A percentile compares a stretch with the other conserved stretches of the same genome.
Conservation (phyloP, 2,797 vertebrate genomes). For the Tiaroga cobitis region DNA sequence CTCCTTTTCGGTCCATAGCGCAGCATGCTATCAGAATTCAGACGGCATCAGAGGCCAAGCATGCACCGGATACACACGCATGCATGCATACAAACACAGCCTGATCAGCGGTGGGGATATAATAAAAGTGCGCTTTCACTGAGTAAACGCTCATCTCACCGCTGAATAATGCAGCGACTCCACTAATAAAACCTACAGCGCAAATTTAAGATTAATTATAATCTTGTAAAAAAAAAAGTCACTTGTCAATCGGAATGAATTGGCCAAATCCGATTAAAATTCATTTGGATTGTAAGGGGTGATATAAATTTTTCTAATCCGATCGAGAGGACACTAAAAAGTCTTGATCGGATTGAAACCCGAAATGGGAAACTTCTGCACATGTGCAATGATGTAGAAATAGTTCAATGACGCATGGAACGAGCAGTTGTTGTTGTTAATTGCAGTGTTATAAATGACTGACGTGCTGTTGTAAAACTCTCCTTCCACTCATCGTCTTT, state of each 20-base stretch:
- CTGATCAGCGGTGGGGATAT: not conserved
- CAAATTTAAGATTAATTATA: no score
- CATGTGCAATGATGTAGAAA: no score
- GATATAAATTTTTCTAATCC: no score
- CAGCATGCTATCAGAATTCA: slow-evolving; percentile 5
- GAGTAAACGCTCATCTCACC: not conserved
- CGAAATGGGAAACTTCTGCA: no score
- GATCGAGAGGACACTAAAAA: no score
- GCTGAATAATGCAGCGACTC: slow-evolving; percentile 33
- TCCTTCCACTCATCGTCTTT: not conserved
- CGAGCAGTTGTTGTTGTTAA: no score
- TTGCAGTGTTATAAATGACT: no score
- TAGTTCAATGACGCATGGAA: no score
- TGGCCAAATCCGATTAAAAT: no score
- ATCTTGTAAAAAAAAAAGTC: not conserved
- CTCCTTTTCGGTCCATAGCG: not conserved
- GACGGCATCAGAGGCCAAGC: not conserved
- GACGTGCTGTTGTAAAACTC: not conserved
- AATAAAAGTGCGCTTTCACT: not conserved
- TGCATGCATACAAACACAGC: slow-evolving; percentile 27
- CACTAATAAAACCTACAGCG: not conserved
- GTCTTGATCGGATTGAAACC: no score
- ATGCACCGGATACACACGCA: not conserved
- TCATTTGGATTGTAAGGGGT: no score
- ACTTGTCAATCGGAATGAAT: no score